Evolutionary conservation across 2,797 vertebrate genomes (phyloP), one percentile per base, ranked within the genome.

Genomic region (Alosa sapidissima): DNA sequence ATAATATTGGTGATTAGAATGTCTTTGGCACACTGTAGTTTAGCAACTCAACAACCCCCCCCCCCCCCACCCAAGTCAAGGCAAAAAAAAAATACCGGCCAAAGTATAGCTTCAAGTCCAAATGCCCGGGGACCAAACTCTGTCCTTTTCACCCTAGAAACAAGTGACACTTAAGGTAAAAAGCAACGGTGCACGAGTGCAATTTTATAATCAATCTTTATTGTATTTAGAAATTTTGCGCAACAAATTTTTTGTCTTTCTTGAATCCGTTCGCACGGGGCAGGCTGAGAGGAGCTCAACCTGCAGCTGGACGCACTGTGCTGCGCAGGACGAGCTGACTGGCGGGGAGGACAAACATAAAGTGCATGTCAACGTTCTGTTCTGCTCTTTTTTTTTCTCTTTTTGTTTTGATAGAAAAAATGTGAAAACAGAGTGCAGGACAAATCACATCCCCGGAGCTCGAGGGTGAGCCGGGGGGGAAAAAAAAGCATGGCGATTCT

Each of bases 311-410:
- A 94, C 93, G 92, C 89, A 8, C 16, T 90, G 92, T 93, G 93
- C 93, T 87, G 94, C 93, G 94, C 93, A 92, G 93, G 92, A 94
- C 91, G 93, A 93, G 91, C 94, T 92, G 92, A 93, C 91, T 55
- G 54, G 93, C 92, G 91, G 87, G 88, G 82, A 47, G 72, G 89
- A 91, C 92, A 93, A 97, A 98, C 97, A 96, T 98, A 99, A 98
- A 99, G 97, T 99, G 98, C 97, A 98, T 98, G 96, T 97, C 96
- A 96, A 97, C 93, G 92, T 93, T 94, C 95, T 93, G 91, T 89
- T 93, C 91, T 85, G 82, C 94, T 93, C 91, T 86, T 92, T 91
- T 81, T 78, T 36, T 78, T 78, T 47, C 41, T 84, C 81, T 86
- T 87, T 86, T 88, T 88, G 87, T 94, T 95, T 94, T 93, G 92